A percentile compares a stretch with the other conserved stretches of the same genome.
These are phyloP conservation scores for Umimayanthus kanabou DNA, from an alignment of 92 coral and sea anemone genomes.

Conservation along the genomic window DNA sequence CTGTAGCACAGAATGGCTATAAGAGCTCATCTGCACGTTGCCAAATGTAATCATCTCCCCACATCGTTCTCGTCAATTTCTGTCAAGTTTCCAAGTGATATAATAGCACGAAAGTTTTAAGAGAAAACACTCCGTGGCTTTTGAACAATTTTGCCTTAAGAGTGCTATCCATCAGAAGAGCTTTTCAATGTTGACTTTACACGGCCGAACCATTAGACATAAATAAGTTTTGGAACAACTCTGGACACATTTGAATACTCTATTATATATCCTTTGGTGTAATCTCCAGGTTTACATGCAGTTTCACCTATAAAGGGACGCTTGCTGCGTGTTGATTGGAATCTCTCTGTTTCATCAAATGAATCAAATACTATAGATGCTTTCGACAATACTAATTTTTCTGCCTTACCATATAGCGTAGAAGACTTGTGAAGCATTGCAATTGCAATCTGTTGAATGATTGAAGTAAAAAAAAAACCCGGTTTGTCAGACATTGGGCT, in stretches of 20 bases:
- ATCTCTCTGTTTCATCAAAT: background rate
- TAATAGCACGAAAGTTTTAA: conserved; percentile 12
- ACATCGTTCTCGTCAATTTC: background rate
- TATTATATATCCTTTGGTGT: too few species aligned
- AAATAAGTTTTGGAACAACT: background rate
- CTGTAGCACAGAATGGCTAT: too few species aligned
- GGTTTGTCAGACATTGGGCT: too few species aligned
- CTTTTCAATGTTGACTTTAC: background rate
- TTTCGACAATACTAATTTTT: background rate
- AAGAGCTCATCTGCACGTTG: background rate
- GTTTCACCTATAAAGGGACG: background rate
- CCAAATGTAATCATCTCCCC: background rate
- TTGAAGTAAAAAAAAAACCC: too few species aligned
- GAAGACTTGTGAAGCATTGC: too few species aligned
- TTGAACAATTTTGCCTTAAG: background rate
- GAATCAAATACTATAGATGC: background rate
- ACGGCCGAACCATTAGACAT: background rate
- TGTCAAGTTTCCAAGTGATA: conserved; percentile 18
- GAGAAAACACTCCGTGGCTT: conserved; percentile 5
- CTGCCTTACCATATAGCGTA: too few species aligned
- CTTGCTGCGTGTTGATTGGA: background rate
- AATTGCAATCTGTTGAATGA: too few species aligned
- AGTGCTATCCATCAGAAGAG: background rate
- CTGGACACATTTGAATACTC: background rate
- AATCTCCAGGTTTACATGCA: background rate